Evolutionary conservation across 1,140 invertebrate species (phyloP).

Genomic region (Melanaphis sacchari): DNA sequence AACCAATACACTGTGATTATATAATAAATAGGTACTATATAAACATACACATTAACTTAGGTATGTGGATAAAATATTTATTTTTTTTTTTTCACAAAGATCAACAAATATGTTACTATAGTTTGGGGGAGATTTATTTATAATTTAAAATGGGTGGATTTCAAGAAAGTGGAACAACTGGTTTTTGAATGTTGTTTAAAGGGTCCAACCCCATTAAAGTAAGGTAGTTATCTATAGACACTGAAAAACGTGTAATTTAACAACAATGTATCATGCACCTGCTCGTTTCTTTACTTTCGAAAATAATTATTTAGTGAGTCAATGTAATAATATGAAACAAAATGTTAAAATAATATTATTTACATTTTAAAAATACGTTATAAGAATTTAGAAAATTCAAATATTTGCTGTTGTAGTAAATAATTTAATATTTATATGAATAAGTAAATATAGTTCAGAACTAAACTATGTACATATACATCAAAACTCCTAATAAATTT

Average conservation of each 20-base stretch:
- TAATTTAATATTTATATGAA: not conserved
- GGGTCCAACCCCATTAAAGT: constrained; percentile 28
- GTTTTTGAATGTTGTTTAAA: constrained; percentile 53
- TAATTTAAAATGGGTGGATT: constrained; percentile 15
- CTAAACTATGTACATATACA: not conserved
- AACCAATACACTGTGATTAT: not conserved
- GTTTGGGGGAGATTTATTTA: constrained; percentile 19
- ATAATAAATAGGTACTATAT: not conserved
- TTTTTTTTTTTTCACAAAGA: constrained; percentile 15
- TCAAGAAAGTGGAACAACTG: constrained; percentile 53
- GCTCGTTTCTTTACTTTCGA: constrained; percentile 30
- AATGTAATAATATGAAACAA: not conserved
- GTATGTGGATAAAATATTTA: constrained; percentile 35
- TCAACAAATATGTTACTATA: not conserved
- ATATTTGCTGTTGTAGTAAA: not conserved
- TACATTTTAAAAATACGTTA: not conserved
- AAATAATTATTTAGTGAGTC: constrained; percentile 39
- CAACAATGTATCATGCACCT: constrained; percentile 38
- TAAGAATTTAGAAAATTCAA: not conserved
- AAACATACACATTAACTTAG: constrained; percentile 8
- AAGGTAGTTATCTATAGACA: not conserved
- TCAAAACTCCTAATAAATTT: not conserved
- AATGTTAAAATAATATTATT: constrained; percentile 21
- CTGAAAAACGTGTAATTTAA: constrained; percentile 50
- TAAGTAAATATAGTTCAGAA: not conserved